Evolutionary conservation across 2,797 vertebrate genomes (phyloP), one percentile per base, ranked within the genome.

Genomic region (Acridotheres tristis): DNA sequence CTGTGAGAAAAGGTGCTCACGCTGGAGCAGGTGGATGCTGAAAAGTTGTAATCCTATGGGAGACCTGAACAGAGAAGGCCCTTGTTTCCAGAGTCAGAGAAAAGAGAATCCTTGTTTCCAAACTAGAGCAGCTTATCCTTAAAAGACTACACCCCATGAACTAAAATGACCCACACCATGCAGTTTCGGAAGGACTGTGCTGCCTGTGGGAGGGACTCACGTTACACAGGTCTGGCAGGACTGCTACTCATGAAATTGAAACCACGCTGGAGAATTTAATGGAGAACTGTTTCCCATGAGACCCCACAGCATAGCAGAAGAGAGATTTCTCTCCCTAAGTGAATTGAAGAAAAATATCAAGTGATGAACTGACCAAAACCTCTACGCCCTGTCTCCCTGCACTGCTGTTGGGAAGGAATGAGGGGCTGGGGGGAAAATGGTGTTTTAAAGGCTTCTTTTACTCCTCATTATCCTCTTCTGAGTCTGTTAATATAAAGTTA

Each of bases 51-150:
- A 32, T 54, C 22, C 16, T 5, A 3, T 17, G 18, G 36, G 36
- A 62, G 3, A 42, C 30, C 11, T 2, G 0, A n/a, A 8, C 17
- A 62, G 30, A 29, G 9, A 62, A 7, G 14, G 11, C 7, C 15
- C 17, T 8, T 34, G 25, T 5, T 42, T 34, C 8, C 30, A 63
- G 38, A 34, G 30, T 30, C 0, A 53, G 51, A 53, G 11, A 53
- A 53, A 16, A 38, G 45, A 55, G 45, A 67, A 19, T 12, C 40
- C 38, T 63, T 29, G 19, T 26, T 43, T 53, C 48, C 59, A 29
- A 29, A 53, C 19, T 23, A 63, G 19, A 53, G 48, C 38, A 63
- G 25, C 7, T 23, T 34, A 29, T 22, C 17, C 51, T 53, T 19
- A n/a, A 51, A 76, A 23, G 58, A 18, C 48, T 15, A 43, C 47